These are phyloP conservation scores for Procavia capensis DNA, from an alignment of 2,113 vertebrate species.

Conservation along the genomic window DNA sequence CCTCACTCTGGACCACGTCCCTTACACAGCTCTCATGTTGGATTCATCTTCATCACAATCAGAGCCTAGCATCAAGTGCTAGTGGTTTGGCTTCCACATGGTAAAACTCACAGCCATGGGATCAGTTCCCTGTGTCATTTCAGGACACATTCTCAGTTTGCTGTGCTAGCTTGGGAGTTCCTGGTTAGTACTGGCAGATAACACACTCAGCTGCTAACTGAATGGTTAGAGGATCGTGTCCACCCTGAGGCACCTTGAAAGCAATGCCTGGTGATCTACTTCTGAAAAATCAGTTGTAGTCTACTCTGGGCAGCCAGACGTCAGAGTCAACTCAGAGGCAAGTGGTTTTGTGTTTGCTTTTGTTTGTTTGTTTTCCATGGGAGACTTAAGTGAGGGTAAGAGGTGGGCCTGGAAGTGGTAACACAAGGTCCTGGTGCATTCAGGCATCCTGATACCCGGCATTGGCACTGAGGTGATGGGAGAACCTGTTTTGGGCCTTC, in stretches of 20 bases:
- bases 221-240: no score
- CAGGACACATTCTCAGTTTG: not conserved
- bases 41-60: no score
- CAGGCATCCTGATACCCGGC: accelerated
- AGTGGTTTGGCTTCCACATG: not conserved
- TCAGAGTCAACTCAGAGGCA: not conserved
- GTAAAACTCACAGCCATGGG: not conserved
- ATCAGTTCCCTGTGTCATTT: not conserved
- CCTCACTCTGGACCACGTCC: no score
- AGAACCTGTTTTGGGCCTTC: not conserved
- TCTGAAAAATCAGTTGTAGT: not conserved
- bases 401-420: not conserved
- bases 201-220: no score
- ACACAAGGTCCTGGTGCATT: not conserved
- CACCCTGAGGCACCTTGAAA: no score
- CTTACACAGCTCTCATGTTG: accelerated
- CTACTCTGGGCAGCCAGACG: not conserved
- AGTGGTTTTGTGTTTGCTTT: not conserved
- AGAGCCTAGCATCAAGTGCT: accelerated
- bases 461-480: not conserved
- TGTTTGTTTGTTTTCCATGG: not conserved
- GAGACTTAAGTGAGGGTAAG: not conserved
- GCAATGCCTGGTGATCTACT: no score
- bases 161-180: not conserved
- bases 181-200: no score